phyloP scores from a whole-genome alignment of 2,888 invertebrate genomes.

The Drosophila macrospina region DNA sequence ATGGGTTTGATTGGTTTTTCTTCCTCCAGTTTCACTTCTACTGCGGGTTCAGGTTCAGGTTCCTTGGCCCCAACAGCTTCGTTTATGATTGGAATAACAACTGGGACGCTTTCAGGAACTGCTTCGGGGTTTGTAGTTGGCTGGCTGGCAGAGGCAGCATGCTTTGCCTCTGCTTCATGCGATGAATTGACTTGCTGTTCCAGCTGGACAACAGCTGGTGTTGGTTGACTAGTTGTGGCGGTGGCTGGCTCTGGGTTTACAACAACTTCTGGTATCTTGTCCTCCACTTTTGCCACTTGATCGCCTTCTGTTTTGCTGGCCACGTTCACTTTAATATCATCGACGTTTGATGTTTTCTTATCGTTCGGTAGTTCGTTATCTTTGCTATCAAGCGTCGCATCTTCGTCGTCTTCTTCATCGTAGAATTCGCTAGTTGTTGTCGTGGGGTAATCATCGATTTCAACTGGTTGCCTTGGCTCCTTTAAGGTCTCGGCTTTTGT shows the following conservation, averaged over 20 bases:
- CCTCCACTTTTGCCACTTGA: neutral
- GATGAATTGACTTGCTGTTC: constrained; percentile 1
- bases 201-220: neutral
- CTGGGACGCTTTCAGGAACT: neutral
- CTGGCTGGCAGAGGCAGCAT: neutral
- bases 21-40: neutral
- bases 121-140: too few relatives aligned
- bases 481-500: constrained; percentile 6
- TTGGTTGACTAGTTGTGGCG: constrained; percentile 10
- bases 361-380: constrained; percentile 40
- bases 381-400: constrained; percentile 55
- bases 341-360: constrained; percentile 14
- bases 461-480: neutral
- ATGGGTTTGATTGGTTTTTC: neutral
- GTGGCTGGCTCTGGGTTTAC: neutral
- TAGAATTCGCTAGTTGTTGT: constrained; percentile 48
- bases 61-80: neutral
- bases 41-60: neutral
- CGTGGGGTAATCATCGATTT: constrained; percentile 9
- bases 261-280: neutral
- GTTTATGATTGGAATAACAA: neutral
- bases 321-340: constrained; percentile 1
- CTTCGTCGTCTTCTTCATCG: constrained; percentile 64
- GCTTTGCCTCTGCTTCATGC: neutral
- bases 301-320: neutral